These are phyloP conservation scores for Turritopsis dohrnii DNA, from an alignment of 30 jellyfish, hydroid and myxozoan genomes.

Conservation along the genomic window DNA sequence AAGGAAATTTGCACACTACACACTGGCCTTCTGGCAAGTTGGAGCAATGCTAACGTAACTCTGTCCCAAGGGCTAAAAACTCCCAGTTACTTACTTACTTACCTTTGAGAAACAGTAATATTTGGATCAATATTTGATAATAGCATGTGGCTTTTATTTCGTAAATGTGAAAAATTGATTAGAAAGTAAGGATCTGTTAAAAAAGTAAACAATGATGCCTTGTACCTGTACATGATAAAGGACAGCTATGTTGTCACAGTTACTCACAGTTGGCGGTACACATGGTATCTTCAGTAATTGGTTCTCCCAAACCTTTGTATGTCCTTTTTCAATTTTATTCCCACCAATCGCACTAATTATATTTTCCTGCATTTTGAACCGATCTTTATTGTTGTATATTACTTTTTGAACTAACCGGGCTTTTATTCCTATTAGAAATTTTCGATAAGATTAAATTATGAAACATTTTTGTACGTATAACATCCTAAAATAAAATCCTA, in stretches of 20 bases:
- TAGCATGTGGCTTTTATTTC: too few species aligned
- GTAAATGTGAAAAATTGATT: too few species aligned
- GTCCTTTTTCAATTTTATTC: neutral
- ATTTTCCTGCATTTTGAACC: neutral
- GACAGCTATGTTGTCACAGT: neutral
- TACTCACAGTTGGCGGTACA: neutral
- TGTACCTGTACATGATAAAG: slow-evolving; percentile 17
- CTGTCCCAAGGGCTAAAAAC: too few species aligned
- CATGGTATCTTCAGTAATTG: slow-evolving; percentile 3
- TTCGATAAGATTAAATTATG: neutral
- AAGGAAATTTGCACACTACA: too few species aligned
- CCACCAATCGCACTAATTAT: slow-evolving; percentile 23
- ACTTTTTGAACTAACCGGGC: slow-evolving; percentile 18
- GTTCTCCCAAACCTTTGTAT: slow-evolving; percentile 26
- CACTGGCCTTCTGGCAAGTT: too few species aligned
- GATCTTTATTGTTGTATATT: neutral
- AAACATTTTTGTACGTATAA: neutral
- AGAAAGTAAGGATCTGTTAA: too few species aligned
- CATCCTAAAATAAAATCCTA: neutral
- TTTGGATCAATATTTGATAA: too few species aligned
- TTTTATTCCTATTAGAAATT: neutral
- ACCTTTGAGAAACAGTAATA: too few species aligned
- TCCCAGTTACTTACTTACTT: too few species aligned
- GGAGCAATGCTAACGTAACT: too few species aligned
- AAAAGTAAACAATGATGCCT: too few species aligned